phyloP scores from a whole-genome alignment of 2,113 vertebrate genomes.

The Eclectus roratus region DNA sequence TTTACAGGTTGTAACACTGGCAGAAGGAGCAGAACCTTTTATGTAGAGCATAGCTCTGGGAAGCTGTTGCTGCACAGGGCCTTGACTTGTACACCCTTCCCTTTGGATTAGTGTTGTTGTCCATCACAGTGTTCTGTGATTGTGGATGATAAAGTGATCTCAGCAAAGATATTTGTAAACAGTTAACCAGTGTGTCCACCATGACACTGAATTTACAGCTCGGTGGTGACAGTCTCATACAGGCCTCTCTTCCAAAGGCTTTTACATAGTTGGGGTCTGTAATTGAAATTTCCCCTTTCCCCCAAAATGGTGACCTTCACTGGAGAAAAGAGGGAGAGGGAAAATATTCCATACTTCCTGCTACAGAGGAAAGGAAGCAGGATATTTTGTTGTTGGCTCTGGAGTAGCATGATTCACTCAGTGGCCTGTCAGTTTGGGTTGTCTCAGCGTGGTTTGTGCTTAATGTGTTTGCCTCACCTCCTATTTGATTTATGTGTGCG shows the following conservation, averaged over 20 bases:
- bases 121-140: background rate
- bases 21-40: background rate
- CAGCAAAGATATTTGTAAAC: background rate
- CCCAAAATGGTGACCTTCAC: background rate
- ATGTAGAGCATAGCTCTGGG: background rate
- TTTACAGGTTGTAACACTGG: background rate
- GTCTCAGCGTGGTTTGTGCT: background rate
- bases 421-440: background rate
- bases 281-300: background rate
- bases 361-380: background rate
- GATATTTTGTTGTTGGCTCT: background rate
- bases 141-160: background rate
- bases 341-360: background rate
- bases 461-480: background rate
- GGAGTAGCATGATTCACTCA: background rate
- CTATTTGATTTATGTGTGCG: rapidly evolving
- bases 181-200: background rate
- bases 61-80: background rate
- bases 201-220: background rate
- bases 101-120: background rate
- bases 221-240: background rate
- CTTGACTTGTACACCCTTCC: background rate
- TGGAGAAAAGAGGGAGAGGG: background rate
- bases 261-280: background rate
- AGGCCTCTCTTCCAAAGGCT: background rate